These are phyloP conservation scores for Naso thynnoides DNA, from an alignment of 2,797 vertebrate species.

Conservation along the genomic window DNA sequence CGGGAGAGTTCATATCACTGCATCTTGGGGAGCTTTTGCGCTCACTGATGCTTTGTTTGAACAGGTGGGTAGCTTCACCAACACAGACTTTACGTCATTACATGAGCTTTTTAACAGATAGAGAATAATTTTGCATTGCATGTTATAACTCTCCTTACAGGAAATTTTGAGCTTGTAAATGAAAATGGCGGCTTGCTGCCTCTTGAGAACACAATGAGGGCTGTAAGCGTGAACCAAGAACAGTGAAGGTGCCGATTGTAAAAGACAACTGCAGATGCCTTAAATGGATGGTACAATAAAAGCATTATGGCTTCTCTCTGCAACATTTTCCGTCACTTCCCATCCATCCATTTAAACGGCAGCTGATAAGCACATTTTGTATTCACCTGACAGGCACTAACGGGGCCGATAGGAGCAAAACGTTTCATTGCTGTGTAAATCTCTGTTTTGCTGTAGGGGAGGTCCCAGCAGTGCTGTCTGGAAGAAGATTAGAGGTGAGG, in stretches of 20 bases:
- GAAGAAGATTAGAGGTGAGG: conserved; percentile 48
- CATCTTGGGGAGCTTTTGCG: no score
- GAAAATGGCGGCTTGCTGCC: not conserved
- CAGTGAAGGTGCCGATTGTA: no score
- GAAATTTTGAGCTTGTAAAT: not conserved
- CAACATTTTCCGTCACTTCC: not conserved
- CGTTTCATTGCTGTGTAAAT: conserved; percentile 56
- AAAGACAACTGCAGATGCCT: no score
- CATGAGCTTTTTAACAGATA: no score
- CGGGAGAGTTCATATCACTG: no score
- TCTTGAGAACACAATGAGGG: no score
- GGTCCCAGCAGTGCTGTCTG: conserved; percentile 34
- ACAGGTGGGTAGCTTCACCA: no score
- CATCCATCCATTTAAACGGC: conserved; percentile 1
- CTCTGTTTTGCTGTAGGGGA: conserved; percentile 23
- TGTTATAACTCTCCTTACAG: no score
- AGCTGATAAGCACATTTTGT: conserved; percentile 11
- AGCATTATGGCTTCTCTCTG: not conserved
- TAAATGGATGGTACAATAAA: not conserved
- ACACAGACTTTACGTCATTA: no score
- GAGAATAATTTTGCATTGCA: no score
- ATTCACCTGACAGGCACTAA: conserved; percentile 38
- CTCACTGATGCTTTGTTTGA: no score
- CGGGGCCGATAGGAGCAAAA: conserved; percentile 29
- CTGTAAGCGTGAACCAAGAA: no score